Evolutionary conservation across 2,797 vertebrate genomes (phyloP).

Genomic region (Menidia menidia): DNA sequence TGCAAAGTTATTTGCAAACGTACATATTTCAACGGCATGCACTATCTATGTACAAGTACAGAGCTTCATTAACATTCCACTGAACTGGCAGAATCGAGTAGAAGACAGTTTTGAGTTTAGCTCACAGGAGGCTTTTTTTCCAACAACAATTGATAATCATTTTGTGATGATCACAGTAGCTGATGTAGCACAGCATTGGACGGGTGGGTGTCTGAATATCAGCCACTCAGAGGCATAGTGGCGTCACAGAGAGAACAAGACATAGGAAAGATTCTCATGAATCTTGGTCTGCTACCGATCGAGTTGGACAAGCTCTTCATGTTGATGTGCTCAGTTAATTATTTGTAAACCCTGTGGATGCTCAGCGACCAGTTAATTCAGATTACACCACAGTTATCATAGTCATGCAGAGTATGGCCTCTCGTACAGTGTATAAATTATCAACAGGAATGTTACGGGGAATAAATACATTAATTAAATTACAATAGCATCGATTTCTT

Average conservation of each 20-base stretch:
- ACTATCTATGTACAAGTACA: slow-evolving; percentile 87
- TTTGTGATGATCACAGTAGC: slow-evolving; percentile 32
- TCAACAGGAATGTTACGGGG: slow-evolving; percentile 66
- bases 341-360: slow-evolving; percentile 46
- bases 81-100: slow-evolving; percentile 68
- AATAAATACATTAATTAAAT: slow-evolving; percentile 74
- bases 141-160: slow-evolving; percentile 29
- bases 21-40: slow-evolving; percentile 88
- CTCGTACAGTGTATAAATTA: slow-evolving; percentile 54
- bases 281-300: slow-evolving; percentile 54
- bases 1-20: slow-evolving; percentile 89
- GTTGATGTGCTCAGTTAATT: slow-evolving; percentile 50
- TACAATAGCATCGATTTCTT: slow-evolving; percentile 72
- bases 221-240: slow-evolving; percentile 44
- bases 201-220: slow-evolving; percentile 41
- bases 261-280: slow-evolving; percentile 30
- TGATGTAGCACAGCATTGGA: slow-evolving; percentile 42
- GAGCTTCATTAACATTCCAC: slow-evolving; percentile 76
- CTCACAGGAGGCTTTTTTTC: slow-evolving; percentile 50
- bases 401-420: slow-evolving; percentile 77
- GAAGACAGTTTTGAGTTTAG: slow-evolving; percentile 52
- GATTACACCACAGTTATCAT: slow-evolving; percentile 54
- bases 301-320: slow-evolving; percentile 32
- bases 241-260: slow-evolving; percentile 58
- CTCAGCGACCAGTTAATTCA: slow-evolving; percentile 56